Evolutionary conservation across 2,888 invertebrate genomes (phyloP).

Genomic region (Andrena bucephala): DNA sequence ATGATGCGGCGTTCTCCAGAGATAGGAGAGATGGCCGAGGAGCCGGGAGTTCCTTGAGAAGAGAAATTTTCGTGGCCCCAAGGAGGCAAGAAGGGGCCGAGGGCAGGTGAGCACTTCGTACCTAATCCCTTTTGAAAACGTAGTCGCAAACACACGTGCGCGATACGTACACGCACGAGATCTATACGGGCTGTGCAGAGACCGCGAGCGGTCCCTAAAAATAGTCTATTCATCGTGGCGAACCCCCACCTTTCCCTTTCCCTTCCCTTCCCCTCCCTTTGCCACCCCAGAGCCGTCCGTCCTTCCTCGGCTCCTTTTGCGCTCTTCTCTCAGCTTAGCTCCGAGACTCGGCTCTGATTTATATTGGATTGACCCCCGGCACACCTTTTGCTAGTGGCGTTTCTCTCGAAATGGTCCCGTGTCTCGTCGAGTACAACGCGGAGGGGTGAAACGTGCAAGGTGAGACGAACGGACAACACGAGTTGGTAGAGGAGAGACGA

Average conservation of each 20-base stretch:
- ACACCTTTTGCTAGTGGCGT: slow-evolving; percentile 76
- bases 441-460: slow-evolving; percentile 37
- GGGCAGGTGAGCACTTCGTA: slow-evolving; percentile 70
- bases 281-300: slow-evolving; percentile 13
- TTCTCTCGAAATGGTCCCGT: slow-evolving; percentile 75
- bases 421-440: slow-evolving; percentile 51
- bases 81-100: slow-evolving; percentile 38
- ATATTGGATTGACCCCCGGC: slow-evolving; percentile 81
- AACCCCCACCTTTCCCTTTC: slow-evolving; percentile 28
- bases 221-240: slow-evolving; percentile 69
- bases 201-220: slow-evolving; percentile 69
- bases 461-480: slow-evolving; percentile 28
- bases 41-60: slow-evolving; percentile 22
- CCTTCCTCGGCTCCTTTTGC: slow-evolving; percentile 29
- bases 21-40: slow-evolving; percentile 27
- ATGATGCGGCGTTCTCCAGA: slow-evolving; percentile 6
- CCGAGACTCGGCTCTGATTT: slow-evolving; percentile 78
- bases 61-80: slow-evolving; percentile 45
- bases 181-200: slow-evolving; percentile 48
- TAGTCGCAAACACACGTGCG: slow-evolving; percentile 60
- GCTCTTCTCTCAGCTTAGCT: slow-evolving; percentile 48
- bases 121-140: slow-evolving; percentile 73
- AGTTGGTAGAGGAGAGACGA: slow-evolving; percentile 4
- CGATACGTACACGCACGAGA: slow-evolving; percentile 9
- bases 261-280: neutral